Conservation (phyloP, 1,140 invertebrate genomes). For the Araneus ventricosus region DNA sequence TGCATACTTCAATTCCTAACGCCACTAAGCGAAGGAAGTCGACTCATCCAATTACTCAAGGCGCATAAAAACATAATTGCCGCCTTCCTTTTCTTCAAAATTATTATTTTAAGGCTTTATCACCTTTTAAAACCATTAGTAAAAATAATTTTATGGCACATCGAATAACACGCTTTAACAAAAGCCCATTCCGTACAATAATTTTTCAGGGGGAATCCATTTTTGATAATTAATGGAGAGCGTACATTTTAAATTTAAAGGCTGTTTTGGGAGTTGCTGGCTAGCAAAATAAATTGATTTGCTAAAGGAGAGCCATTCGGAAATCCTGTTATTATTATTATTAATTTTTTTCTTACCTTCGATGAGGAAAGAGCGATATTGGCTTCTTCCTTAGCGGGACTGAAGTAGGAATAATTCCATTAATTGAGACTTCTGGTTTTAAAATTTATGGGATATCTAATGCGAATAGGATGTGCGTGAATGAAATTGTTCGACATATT, state of each 20-base stretch:
- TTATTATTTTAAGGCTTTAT: conserved; percentile 61
- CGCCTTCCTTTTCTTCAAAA: conserved; percentile 4
- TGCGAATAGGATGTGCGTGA: no score
- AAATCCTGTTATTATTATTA: conserved; percentile 42
- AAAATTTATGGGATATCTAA: no score
- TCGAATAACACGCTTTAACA: conserved; percentile 39
- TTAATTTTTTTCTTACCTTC: neutral
- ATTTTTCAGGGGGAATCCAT: conserved; percentile 51
- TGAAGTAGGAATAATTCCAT: no score
- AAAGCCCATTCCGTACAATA: conserved; percentile 44
- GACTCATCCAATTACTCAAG: neutral
- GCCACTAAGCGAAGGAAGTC: neutral
- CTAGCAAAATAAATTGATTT: conserved; percentile 52
- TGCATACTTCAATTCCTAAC: neutral
- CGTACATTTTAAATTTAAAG: conserved; percentile 24
- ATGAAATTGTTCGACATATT: no score
- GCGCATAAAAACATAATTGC: conserved; percentile 32
- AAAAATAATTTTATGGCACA: conserved; percentile 67
- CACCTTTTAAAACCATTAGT: conserved; percentile 58
- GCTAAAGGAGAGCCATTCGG: neutral
- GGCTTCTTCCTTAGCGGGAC: no score
- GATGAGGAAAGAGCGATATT: no score
- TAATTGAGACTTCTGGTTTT: no score
- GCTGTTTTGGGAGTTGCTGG: conserved; percentile 28
- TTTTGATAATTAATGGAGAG: conserved; percentile 62